A percentile compares a stretch with the other conserved stretches of the same genome.
phyloP scores from a whole-genome alignment of 2,888 invertebrate genomes.

The Hydriomena furcata region DNA sequence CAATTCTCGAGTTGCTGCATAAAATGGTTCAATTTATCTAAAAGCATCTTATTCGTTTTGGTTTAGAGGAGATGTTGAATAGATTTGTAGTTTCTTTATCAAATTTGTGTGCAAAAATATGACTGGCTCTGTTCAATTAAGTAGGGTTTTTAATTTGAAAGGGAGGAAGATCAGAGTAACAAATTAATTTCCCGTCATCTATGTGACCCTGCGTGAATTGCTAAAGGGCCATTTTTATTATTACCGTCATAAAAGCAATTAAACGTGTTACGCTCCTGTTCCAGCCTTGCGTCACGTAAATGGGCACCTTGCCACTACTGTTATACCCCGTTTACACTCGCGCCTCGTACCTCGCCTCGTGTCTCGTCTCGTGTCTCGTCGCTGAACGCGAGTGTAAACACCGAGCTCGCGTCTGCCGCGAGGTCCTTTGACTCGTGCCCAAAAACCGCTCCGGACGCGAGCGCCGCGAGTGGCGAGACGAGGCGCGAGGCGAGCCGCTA shows the following conservation, averaged over 20 bases:
- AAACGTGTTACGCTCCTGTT: slow-evolving; percentile 7
- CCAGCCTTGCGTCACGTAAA: slow-evolving; percentile 10
- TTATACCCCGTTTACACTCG: too few species aligned
- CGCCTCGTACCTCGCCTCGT: too few species aligned
- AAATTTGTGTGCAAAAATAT: background rate
- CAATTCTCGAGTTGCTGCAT: slow-evolving; percentile 27
- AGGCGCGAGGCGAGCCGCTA: too few species aligned
- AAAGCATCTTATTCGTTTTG: slow-evolving; percentile 23
- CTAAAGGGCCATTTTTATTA: slow-evolving; percentile 12
- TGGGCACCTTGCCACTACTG: slow-evolving; percentile 16
- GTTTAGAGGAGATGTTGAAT: slow-evolving; percentile 8
- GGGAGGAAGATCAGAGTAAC: too few species aligned
- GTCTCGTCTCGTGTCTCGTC: too few species aligned
- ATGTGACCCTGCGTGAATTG: background rate
- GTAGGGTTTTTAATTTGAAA: too few species aligned
- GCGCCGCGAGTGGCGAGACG: too few species aligned
- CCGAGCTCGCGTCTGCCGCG: too few species aligned
- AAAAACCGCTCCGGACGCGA: too few species aligned
- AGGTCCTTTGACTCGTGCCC: too few species aligned
- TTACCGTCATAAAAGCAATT: slow-evolving; percentile 14
- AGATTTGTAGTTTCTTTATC: background rate
- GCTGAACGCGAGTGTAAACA: too few species aligned
- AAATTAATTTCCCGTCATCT: background rate
- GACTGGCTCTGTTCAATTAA: too few species aligned
- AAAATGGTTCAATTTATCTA: slow-evolving; percentile 36